Conservation (phyloP, 1,140 invertebrate species). For the Sitophilus oryzae region DNA sequence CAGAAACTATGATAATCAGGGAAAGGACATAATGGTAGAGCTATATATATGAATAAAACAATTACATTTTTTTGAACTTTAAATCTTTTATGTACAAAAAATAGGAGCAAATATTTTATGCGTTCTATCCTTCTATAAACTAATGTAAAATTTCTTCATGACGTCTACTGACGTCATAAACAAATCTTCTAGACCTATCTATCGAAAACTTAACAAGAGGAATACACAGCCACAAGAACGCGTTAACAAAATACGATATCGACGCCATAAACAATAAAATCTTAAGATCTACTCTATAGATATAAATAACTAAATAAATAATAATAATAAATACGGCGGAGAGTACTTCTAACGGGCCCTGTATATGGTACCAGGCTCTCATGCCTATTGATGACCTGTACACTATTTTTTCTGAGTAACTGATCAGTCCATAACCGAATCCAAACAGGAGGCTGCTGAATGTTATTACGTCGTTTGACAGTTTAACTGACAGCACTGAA, state of each 20-base stretch:
- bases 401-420: constrained; percentile 26
- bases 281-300: constrained; percentile 18
- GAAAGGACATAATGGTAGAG: too few species aligned
- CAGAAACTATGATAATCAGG: too few species aligned
- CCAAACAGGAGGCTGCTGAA: constrained; percentile 33
- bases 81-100: too few species aligned
- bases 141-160: constrained; percentile 15
- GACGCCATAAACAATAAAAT: constrained; percentile 22
- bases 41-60: too few species aligned
- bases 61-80: too few species aligned
- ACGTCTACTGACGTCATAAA: constrained; percentile 14
- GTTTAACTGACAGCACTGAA: constrained; percentile 25
- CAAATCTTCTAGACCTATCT: constrained; percentile 8
- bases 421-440: constrained; percentile 31
- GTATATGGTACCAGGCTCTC: constrained; percentile 24
- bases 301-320: constrained; percentile 34
- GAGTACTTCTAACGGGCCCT: constrained; percentile 27
- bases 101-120: too few species aligned
- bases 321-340: constrained; percentile 29
- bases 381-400: constrained; percentile 26
- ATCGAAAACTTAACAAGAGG: constrained; percentile 18
- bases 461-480: constrained; percentile 31
- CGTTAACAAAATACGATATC: constrained; percentile 23
- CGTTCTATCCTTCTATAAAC: too few species aligned
- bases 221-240: constrained; percentile 25